These are phyloP conservation scores for Cotesia typhae DNA, from an alignment of 1,140 invertebrate species.

Conservation along the genomic window DNA sequence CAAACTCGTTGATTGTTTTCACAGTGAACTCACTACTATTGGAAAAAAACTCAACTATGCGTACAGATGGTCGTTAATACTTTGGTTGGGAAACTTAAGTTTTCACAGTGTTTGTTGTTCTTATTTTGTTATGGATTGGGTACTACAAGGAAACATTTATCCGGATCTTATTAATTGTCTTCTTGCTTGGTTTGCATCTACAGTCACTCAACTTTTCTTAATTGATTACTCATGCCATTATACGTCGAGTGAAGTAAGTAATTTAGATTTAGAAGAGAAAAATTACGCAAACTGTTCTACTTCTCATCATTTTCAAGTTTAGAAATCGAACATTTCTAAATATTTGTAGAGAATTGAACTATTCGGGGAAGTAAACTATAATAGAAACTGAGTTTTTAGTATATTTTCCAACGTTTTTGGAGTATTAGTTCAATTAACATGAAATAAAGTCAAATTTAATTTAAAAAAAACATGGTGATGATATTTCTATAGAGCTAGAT, in stretches of 20 bases:
- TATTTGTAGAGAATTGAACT: too few relatives aligned
- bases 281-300: too few relatives aligned
- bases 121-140: conserved; percentile 45
- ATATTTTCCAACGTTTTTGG: too few relatives aligned
- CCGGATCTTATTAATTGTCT: conserved; percentile 45
- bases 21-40: conserved; percentile 49
- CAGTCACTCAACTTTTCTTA: conserved; percentile 46
- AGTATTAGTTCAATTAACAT: too few relatives aligned
- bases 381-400: too few relatives aligned
- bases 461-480: too few relatives aligned
- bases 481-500: too few relatives aligned
- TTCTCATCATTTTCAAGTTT: too few relatives aligned
- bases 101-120: conserved; percentile 50
- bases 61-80: conserved; percentile 50
- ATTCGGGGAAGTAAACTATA: too few relatives aligned
- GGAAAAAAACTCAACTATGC: conserved; percentile 47
- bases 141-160: background rate
- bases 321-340: too few relatives aligned
- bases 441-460: too few relatives aligned
- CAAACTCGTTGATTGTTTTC: conserved; percentile 48
- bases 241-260: conserved; percentile 18
- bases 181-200: conserved; percentile 47
- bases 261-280: too few relatives aligned
- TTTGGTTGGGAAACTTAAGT: conserved; percentile 54
- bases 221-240: conserved; percentile 52